Base-by-base conservation (phyloP, 2,113 vertebrate genomes). In the Barbus barbus region DNA sequence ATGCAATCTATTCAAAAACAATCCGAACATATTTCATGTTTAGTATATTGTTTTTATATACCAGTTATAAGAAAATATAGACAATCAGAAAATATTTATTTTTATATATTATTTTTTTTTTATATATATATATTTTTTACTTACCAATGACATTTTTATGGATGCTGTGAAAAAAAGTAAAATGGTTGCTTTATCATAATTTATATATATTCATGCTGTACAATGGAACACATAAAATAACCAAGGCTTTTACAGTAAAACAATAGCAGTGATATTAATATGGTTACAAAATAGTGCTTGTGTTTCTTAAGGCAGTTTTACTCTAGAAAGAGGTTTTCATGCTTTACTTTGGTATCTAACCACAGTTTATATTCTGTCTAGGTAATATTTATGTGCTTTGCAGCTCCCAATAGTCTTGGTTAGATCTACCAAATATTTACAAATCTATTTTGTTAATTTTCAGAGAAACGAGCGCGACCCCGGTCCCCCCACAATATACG, bases 401-500 rank as follows among this genome's bases (percentile, higher is more conserved):
- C 46, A 9, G 41, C 11, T 36, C 28, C 14, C 28, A 18, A 7
- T 31, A 31, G 24, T 20, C 12, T 61, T 11, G 3, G 2, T 31
- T 26, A 56, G 4, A 38, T n/a, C 20, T 33, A 77, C 38, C 24
- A 74, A 56, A 53, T 36, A 36, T 78, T 78, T 26, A 41, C 76
- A 24, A 26, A 41, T 44, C 2, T 44, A 46, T 46, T 16, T 13
- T 36, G 72, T 41, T 18, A 61, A 16, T 5, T 33, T 86, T 36
- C 91, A 97, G 96, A 94, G 72, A 53, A 88, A 92, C 53, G 87
- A 48, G 76, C 90, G 84, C 63, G 20, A 60, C 83, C 89, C 86
- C 1, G 88, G 90, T 87, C 92, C 90, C 78, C 90, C 91, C 0
- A 93, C 95, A 1, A 82, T 88, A 65, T 94, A 97, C 14, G 84